Evolutionary conservation across 2,888 invertebrate species (phyloP).

Genomic region (Saturnia japonica): DNA sequence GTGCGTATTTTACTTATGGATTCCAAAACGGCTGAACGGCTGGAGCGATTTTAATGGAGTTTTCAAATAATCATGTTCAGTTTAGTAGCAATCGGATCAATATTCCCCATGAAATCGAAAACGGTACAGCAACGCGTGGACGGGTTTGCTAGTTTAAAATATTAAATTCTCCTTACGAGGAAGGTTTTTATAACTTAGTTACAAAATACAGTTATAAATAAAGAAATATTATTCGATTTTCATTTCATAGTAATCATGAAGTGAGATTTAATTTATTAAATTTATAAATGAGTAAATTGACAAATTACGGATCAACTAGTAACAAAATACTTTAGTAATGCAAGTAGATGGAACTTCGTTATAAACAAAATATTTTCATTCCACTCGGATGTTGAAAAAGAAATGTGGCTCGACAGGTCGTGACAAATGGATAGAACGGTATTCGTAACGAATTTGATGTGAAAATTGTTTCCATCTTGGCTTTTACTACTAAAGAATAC

Average conservation of each 20-base stretch:
- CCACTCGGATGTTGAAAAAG: conserved; percentile 29
- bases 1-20: too few species aligned
- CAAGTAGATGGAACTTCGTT: neutral
- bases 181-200: neutral
- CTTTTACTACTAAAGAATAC: conserved; percentile 18
- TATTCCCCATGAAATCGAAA: too few species aligned
- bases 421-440: conserved; percentile 22
- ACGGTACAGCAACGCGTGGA: too few species aligned
- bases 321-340: neutral
- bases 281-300: neutral
- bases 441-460: neutral
- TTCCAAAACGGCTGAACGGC: too few species aligned
- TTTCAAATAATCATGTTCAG: too few species aligned
- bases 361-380: neutral
- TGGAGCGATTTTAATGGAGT: too few species aligned
- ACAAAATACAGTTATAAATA: too few species aligned
- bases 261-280: neutral
- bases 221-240: neutral
- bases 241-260: neutral
- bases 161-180: neutral
- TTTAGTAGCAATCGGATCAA: too few species aligned
- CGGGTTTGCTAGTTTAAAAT: too few species aligned
- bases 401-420: conserved; percentile 18
- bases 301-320: neutral
- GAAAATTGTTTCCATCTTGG: conserved; percentile 5